Base-by-base conservation (phyloP, 2,113 vertebrate genomes). In the Corythaixoides concolor region DNA sequence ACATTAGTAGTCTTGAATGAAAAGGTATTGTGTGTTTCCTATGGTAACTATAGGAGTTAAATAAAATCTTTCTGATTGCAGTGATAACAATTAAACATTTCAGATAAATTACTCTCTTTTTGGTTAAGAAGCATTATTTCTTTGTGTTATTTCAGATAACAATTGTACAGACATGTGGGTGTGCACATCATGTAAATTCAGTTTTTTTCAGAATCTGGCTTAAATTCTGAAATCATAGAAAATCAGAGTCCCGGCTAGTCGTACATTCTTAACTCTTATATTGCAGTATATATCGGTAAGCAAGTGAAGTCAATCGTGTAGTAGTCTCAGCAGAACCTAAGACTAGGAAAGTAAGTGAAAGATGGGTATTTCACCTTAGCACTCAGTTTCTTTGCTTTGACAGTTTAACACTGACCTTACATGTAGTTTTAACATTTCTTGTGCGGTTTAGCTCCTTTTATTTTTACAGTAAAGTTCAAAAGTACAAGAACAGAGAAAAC, bases 31-130 rank as follows among this genome's bases (percentile, higher is more conserved):
- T 67, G 52, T 93, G 88, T 92, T 62, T 87, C 49, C n/a, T 70
- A 4, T 59, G 62, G 45, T 92, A 95, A 70, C 53, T 86, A 67
- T 53, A 87, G 50, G 58, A 53, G 58, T 94, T 96, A 93, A 85
- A 64, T 69, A 62, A 86, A 94, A 49, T 75, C 4, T 59, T 78
- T 66, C 56, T 90, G 30, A 66, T 88, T 80, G 41, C 50, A 89
- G 45, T 79, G 53, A 41, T 93, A 91, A 64, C 91, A 91, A 95
- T 89, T 41, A 94, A 79, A 33, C 21, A 75, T 93, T 93, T 79
- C 45, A 79, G 82, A 69, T 67, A 96, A 95, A 92, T 89, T 62
- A 43, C 13, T 63, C 26, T 78, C 12, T 69, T 91, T 64, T 89
- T 92, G 63, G 6, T 80, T 78, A 93, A 93, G 82, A 62, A 91